Conservation (phyloP, 1,140 invertebrate genomes). For the Eumaeus atala region DNA sequence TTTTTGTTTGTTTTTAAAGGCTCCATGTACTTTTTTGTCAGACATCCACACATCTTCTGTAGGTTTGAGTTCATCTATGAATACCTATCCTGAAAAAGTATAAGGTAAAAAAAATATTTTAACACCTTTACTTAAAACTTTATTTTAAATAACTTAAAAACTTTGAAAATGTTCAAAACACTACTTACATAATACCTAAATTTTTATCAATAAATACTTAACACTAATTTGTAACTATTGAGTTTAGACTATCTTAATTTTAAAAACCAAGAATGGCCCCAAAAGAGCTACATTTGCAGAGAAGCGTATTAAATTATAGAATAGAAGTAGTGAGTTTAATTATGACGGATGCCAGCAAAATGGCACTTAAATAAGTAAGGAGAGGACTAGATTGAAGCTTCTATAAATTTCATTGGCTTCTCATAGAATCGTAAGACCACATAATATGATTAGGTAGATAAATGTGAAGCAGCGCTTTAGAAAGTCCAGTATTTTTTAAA, state of each 20-base stretch:
- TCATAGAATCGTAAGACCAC: conserved; percentile 32
- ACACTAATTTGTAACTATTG: conserved; percentile 47
- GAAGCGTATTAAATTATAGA: conserved; percentile 4
- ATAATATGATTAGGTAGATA: conserved; percentile 20
- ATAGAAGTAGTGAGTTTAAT: conserved; percentile 35
- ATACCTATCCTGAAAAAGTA: background rate
- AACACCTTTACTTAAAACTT: conserved; percentile 69
- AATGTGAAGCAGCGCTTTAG: conserved; percentile 50
- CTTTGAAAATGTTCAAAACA: conserved; percentile 62
- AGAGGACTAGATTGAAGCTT: conserved; percentile 72
- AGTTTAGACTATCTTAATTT: conserved; percentile 34
- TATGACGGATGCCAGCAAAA: conserved; percentile 42
- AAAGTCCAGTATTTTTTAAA: conserved; percentile 20
- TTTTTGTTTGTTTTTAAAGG: too few relatives aligned
- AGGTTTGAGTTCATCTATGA: too few relatives aligned
- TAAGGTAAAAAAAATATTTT: conserved; percentile 24
- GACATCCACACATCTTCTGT: too few relatives aligned
- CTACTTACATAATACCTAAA: conserved; percentile 48
- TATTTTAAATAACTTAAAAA: conserved; percentile 69
- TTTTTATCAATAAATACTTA: conserved; percentile 72
- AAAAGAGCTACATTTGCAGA: conserved; percentile 36
- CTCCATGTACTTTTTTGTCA: too few relatives aligned
- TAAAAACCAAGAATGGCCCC: conserved; percentile 62
- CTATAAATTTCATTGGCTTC: conserved; percentile 55
- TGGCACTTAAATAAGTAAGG: conserved; percentile 56